phyloP scores from a whole-genome alignment of 2,113 vertebrate species.

The Coptodon rendalli region DNA sequence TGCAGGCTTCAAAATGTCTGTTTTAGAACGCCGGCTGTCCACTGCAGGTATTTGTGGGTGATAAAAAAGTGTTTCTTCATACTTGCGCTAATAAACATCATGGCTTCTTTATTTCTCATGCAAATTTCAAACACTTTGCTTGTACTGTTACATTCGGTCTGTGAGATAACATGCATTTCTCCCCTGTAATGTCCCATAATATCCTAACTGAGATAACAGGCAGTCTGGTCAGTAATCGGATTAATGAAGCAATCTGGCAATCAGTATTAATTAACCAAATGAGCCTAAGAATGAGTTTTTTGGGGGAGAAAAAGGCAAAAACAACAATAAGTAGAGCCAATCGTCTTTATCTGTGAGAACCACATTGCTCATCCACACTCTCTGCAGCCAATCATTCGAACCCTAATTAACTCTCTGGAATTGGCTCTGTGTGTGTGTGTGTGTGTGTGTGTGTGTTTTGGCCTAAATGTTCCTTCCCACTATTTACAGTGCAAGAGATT shows the following conservation, averaged over 20 bases:
- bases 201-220: slow-evolving; percentile 26
- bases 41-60: background rate
- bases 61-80: background rate
- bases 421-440: slow-evolving; percentile 14
- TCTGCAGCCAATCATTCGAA: slow-evolving; percentile 50
- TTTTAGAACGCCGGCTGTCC: background rate
- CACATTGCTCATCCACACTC: slow-evolving; percentile 60
- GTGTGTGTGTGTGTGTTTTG: background rate
- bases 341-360: slow-evolving; percentile 54
- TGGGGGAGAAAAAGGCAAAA: background rate
- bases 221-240: slow-evolving; percentile 35
- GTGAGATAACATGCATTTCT: slow-evolving; percentile 23
- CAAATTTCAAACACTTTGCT: background rate
- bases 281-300: background rate
- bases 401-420: slow-evolving; percentile 64
- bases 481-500: slow-evolving; percentile 39
- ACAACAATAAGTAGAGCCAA: slow-evolving; percentile 51
- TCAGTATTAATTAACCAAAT: slow-evolving; percentile 33
- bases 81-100: background rate
- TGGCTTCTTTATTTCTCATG: background rate
- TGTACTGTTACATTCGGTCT: slow-evolving; percentile 1
- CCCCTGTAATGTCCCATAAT: slow-evolving; percentile 28
- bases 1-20: background rate
- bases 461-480: slow-evolving; percentile 8
- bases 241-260: slow-evolving; percentile 52